phyloP scores from a whole-genome alignment of 2,888 invertebrate species.

The Luperina testacea region DNA sequence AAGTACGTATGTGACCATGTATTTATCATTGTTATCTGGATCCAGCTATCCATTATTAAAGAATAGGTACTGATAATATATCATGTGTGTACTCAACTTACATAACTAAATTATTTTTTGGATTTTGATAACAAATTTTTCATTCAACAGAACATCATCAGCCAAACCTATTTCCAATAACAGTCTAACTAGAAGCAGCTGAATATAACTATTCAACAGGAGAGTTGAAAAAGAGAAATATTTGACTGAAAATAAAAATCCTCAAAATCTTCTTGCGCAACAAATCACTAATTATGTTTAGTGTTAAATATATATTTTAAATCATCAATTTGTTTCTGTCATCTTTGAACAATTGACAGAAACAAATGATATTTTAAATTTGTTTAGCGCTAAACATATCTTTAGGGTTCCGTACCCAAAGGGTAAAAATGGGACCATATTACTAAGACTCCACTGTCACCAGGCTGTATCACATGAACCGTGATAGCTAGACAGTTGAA shows the following conservation, averaged over 20 bases:
- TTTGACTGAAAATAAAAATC: not conserved
- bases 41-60: not conserved
- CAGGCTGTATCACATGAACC: no score
- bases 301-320: not conserved
- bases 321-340: not conserved
- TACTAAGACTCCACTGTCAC: no score
- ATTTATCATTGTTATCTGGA: constrained; percentile 24
- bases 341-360: not conserved
- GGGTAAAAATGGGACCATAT: no score
- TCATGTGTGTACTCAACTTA: not conserved
- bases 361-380: not conserved
- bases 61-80: constrained; percentile 20
- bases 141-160: not conserved
- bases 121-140: not conserved
- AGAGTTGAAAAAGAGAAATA: not conserved
- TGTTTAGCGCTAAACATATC: not conserved
- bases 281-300: not conserved
- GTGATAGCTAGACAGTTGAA: no score
- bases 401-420: no score
- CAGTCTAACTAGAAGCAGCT: not conserved
- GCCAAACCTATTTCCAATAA: not conserved
- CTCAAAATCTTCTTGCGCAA: not conserved
- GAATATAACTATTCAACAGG: not conserved
- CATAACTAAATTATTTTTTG: not conserved
- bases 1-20: not conserved